These are phyloP conservation scores for Podiceps cristatus DNA, from an alignment of 2,113 vertebrate genomes.

Conservation along the genomic window DNA sequence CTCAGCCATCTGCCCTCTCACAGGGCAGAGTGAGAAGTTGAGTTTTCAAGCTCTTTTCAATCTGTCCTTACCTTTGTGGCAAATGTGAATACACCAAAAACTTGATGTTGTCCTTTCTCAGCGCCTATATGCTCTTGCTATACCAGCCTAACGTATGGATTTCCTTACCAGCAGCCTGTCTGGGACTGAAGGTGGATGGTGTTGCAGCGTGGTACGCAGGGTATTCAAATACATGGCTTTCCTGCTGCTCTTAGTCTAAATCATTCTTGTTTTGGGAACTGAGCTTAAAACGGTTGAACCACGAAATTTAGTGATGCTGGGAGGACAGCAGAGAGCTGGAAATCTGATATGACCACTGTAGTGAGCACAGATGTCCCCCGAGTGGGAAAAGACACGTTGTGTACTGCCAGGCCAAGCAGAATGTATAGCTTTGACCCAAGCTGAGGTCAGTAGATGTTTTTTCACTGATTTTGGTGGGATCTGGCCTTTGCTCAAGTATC, in stretches of 20 bases:
- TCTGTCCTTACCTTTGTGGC: background rate
- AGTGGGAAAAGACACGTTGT: background rate
- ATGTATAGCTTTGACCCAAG: rapidly evolving
- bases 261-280: background rate
- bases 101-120: background rate
- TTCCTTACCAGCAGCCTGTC: background rate
- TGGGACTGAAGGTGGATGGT: background rate
- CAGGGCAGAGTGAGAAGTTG: background rate
- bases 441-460: background rate
- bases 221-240: background rate
- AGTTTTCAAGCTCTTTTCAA: background rate
- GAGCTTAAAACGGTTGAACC: background rate
- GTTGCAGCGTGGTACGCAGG: rapidly evolving
- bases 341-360: background rate
- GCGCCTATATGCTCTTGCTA: background rate
- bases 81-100: background rate
- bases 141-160: background rate
- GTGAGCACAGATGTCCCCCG: background rate
- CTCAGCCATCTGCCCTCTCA: background rate
- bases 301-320: background rate
- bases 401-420: background rate
- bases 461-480: background rate
- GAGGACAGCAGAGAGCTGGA: background rate
- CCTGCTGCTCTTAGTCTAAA: background rate
- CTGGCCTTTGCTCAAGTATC: background rate